Conservation (phyloP, 2,888 invertebrate species). For the Nomada fucata region DNA sequence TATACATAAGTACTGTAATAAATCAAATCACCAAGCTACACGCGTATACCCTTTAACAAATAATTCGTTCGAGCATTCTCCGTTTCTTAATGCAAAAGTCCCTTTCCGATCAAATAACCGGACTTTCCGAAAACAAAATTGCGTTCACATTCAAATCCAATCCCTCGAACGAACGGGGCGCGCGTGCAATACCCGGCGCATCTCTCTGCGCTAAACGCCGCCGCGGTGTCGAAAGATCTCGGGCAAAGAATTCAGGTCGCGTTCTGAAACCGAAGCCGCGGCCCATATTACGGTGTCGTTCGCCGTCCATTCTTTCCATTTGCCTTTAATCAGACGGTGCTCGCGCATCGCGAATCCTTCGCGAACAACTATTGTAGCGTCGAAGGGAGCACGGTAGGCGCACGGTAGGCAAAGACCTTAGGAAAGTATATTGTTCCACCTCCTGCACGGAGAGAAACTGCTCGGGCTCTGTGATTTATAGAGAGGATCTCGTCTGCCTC, state of each 20-base stretch:
- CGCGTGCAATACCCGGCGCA: too few species aligned
- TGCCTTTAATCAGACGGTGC: slow-evolving; percentile 49
- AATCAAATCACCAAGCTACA: too few species aligned
- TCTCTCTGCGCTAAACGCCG: neutral
- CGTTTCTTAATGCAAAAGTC: too few species aligned
- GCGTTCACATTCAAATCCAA: too few species aligned
- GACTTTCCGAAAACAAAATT: too few species aligned
- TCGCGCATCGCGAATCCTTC: slow-evolving; percentile 35
- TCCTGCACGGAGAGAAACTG: slow-evolving; percentile 71
- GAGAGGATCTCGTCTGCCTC: slow-evolving; percentile 62
- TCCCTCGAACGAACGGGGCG: too few species aligned
- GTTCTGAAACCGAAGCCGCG: slow-evolving; percentile 14
- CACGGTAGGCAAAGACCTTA: slow-evolving; percentile 63
- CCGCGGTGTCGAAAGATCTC: neutral
- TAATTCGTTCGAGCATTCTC: too few species aligned
- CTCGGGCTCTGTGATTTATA: slow-evolving; percentile 68
- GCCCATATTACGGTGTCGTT: neutral
- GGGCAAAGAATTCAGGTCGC: neutral
- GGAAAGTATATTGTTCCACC: slow-evolving; percentile 72
- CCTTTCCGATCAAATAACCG: too few species aligned
- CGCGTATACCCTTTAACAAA: too few species aligned
- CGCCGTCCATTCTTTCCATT: slow-evolving; percentile 33
- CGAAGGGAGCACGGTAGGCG: slow-evolving; percentile 50
- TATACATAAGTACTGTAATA: too few species aligned
- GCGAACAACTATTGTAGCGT: neutral